phyloP scores from a whole-genome alignment of 2,113 vertebrate genomes.

The Cavia porcellus region DNA sequence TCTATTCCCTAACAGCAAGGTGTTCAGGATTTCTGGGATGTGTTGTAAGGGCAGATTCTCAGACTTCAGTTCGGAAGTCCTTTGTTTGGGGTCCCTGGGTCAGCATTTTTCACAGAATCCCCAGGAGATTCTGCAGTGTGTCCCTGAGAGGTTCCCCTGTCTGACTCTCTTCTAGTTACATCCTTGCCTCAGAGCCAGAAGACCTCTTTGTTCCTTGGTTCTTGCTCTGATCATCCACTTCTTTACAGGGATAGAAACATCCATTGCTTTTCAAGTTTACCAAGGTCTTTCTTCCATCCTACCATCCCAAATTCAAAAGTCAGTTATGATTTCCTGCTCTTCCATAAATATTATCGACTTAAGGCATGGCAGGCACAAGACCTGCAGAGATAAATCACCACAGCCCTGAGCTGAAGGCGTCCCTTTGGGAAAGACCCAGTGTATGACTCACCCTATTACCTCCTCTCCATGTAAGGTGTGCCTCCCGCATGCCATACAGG shows the following conservation, averaged over 20 bases:
- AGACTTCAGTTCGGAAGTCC: not conserved
- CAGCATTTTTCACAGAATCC: not conserved
- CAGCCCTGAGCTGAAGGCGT: not conserved
- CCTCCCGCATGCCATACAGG: accelerated
- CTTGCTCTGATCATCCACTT: not conserved
- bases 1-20: not conserved
- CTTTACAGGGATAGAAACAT: not conserved
- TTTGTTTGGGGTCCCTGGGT: not conserved
- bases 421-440: not conserved
- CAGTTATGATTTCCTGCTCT: not conserved
- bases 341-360: not conserved
- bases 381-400: not conserved
- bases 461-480: not conserved
- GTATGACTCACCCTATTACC: accelerated
- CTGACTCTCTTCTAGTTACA: not conserved
- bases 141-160: not conserved
- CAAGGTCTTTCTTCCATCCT: not conserved
- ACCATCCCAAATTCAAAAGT: not conserved
- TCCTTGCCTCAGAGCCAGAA: not conserved
- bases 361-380: not conserved
- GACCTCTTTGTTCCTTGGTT: not conserved
- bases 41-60: not conserved
- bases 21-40: not conserved
- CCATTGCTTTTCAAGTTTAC: not conserved
- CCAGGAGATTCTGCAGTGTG: not conserved